Evolutionary conservation across 2,113 vertebrate genomes (phyloP).

Genomic region (Merops nubicus): DNA sequence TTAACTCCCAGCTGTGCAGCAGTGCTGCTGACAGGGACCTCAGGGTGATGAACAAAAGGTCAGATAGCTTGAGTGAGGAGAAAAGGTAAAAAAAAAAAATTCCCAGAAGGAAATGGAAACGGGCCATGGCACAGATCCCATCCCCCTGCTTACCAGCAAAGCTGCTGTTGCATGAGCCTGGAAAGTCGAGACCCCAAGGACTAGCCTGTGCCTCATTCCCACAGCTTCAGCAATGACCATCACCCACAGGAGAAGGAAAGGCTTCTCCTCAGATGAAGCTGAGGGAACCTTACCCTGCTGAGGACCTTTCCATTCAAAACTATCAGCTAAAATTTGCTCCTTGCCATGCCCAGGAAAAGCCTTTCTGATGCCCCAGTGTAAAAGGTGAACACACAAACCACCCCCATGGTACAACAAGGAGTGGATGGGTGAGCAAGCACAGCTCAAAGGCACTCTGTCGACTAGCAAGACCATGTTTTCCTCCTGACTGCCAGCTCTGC

Average conservation of each 20-base stretch:
- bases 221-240: not conserved
- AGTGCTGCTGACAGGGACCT: not conserved
- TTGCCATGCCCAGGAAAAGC: not conserved
- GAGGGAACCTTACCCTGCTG: not conserved
- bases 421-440: not conserved
- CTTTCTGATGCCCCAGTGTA: not conserved
- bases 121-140: not conserved
- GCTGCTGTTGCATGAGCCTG: not conserved
- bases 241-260: fast-evolving
- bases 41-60: not conserved
- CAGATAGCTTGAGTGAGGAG: not conserved
- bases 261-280: not conserved
- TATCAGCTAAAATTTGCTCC: not conserved
- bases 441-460: not conserved
- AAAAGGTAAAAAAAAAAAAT: not conserved
- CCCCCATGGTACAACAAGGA: fast-evolving
- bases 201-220: not conserved
- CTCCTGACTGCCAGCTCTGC: not conserved
- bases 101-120: not conserved
- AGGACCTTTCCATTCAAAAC: not conserved
- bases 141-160: not conserved
- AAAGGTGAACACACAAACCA: not conserved
- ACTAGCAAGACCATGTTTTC: not conserved
- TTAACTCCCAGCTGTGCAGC: not conserved
- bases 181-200: not conserved